Percentiles rank a stretch among this genome's conserved stretches.
phyloP scores from a whole-genome alignment of 2,888 invertebrate species.

The Quadroppia sp. region DNA sequence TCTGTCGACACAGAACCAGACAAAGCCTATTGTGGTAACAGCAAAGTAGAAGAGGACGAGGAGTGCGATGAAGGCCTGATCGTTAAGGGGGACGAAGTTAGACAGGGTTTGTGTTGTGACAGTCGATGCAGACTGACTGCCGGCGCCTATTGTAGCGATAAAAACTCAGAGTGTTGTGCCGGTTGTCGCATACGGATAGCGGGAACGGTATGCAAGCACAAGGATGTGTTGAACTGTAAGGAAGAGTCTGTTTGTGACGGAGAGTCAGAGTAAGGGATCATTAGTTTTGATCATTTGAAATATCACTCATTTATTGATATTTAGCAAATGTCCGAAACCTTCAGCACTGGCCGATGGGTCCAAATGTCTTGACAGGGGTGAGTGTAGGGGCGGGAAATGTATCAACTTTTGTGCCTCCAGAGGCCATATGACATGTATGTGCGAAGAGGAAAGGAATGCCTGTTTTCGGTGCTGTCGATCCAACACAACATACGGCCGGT shows the following conservation, averaged over 20 bases:
- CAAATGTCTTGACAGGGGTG: constrained; percentile 81
- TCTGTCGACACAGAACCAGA: constrained; percentile 67
- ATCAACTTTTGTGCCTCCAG: constrained; percentile 92
- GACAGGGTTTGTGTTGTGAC: constrained; percentile 71
- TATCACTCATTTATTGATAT: not conserved
- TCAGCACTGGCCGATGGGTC: constrained; percentile 81
- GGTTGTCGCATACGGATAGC: constrained; percentile 79
- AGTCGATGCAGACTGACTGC: constrained; percentile 82
- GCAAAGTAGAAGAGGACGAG: constrained; percentile 89
- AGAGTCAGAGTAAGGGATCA: constrained; percentile 57
- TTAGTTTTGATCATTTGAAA: not conserved
- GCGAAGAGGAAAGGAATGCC: constrained; percentile 85
- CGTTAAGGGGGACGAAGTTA: constrained; percentile 77
- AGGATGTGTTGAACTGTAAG: constrained; percentile 85
- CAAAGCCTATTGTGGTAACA: constrained; percentile 92
- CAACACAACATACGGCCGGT: constrained; percentile 78
- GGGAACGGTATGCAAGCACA: constrained; percentile 67
- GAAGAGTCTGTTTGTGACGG: constrained; percentile 76
- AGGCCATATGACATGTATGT: constrained; percentile 90
- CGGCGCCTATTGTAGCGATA: constrained; percentile 91
- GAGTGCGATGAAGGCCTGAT: constrained; percentile 93
- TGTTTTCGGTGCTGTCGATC: constrained; percentile 85
- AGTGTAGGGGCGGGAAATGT: constrained; percentile 84
- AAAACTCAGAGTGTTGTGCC: constrained; percentile 92
- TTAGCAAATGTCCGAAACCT: constrained; percentile 71